Base-by-base conservation (phyloP, 1,140 invertebrate genomes). In the Calosoma granatense region DNA sequence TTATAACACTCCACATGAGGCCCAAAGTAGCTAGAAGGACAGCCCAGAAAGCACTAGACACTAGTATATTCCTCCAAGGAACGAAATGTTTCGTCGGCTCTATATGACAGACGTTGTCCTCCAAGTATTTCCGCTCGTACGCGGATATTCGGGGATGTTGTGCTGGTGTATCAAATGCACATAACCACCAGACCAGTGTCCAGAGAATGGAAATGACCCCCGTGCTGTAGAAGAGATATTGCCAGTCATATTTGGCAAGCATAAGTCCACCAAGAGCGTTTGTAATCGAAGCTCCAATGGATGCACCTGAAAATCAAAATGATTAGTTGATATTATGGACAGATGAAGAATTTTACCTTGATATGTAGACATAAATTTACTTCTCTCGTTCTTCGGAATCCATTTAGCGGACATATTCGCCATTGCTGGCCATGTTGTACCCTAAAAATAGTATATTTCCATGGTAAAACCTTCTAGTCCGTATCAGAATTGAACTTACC, bases 51-150 rank as follows among this genome's bases (percentile, higher is more conserved):
- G 63, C 61, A n/a, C 41, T 23, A 12, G 79, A 81, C 9, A 65
- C 76, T 1, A 82, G 59, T 22, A 85, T 78, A 20, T 66, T 56
- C 15, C 60, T 58, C 79, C 79, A 81, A 9, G 81, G 80, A 51
- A 67, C 67, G 30, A 51, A 55, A 6, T 20, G 6, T 55, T 58
- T 36, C 12, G 20, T 23, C 19, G 17, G 14, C 14, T 20, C 12
- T 22, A 36, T 17, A 1, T 59, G 22, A 23, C 54, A 53, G 9
- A 59, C 43, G 19, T n/a, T 22, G n/a, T 26, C 14, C 20, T 59
- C 39, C 19, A 61, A 39, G 51, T 61, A 61, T 2, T 36, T 47
- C 47, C 22, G 47, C 66, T 83, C 81, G n/a, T 71, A 65, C 20
- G 68, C 60, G 1, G 71, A 72, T 56, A 83, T 83, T 20, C 72